Conservation (phyloP, 64 coral and sea anemone species). For the Acropora yongei region DNA sequence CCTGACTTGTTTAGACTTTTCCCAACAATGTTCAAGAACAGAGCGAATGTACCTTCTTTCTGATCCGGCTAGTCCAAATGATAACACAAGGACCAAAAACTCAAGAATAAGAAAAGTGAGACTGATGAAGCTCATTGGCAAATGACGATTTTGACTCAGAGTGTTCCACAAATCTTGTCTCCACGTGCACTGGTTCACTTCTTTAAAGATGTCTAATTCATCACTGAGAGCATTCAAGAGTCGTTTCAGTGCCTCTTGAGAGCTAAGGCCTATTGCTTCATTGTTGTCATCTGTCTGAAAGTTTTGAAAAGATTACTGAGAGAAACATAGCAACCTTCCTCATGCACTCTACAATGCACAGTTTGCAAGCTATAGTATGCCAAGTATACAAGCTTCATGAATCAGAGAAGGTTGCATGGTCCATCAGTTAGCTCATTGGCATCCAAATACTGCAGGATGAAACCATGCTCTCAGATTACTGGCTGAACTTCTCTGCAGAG, state of each 20-base stretch:
- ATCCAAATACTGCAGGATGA: too few species aligned
- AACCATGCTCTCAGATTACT: too few species aligned
- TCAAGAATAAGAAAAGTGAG: constrained; percentile 75
- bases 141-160: constrained; percentile 65
- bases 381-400: too few species aligned
- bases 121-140: constrained; percentile 81
- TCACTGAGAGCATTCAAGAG: constrained; percentile 71
- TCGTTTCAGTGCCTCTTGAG: constrained; percentile 85
- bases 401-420: too few species aligned
- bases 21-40: too few species aligned
- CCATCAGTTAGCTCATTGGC: too few species aligned
- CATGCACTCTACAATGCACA: not conserved
- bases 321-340: not conserved
- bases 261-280: constrained; percentile 67
- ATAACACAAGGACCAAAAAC: constrained; percentile 74
- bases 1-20: too few species aligned
- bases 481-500: too few species aligned
- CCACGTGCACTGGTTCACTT: constrained; percentile 58
- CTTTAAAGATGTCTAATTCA: constrained; percentile 64
- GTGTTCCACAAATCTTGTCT: constrained; percentile 78
- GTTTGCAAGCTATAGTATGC: not conserved
- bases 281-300: constrained; percentile 28
- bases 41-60: not conserved
- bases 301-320: not conserved
- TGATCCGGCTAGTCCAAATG: constrained; percentile 48